A percentile compares a stretch with the other conserved stretches of the same genome.
These are phyloP conservation scores for Sebastes nivosus DNA, from an alignment of 2,797 vertebrate genomes.

Conservation along the genomic window DNA sequence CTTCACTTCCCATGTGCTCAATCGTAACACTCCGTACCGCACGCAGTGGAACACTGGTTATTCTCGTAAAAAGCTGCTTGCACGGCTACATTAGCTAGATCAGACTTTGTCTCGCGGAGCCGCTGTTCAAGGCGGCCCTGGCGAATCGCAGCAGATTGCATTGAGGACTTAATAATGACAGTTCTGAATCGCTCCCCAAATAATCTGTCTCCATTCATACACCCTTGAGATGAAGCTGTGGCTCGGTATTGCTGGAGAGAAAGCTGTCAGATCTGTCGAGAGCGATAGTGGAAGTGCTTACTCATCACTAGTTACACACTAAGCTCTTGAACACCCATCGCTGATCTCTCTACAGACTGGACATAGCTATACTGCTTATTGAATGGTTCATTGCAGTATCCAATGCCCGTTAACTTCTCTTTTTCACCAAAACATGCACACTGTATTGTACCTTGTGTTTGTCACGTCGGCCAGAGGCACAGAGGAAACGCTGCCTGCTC, in stretches of 20 bases:
- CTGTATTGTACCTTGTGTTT: neutral
- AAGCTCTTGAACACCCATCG: conserved; percentile 35
- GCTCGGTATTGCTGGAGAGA: conserved; percentile 52
- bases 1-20: neutral
- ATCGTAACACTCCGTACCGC: neutral
- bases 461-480: neutral
- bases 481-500: neutral
- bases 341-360: conserved; percentile 41
- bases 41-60: conserved; percentile 1
- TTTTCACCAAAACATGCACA: neutral
- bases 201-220: conserved; percentile 72
- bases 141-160: conserved; percentile 52
- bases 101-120: conserved; percentile 20
- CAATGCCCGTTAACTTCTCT: conserved; percentile 6
- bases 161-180: conserved; percentile 69
- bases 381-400: conserved; percentile 24
- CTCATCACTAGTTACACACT: conserved; percentile 64
- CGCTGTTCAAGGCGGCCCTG: conserved; percentile 18
- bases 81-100: neutral
- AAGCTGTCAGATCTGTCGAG: conserved; percentile 71
- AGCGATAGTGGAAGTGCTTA: conserved; percentile 69
- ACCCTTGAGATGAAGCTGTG: conserved; percentile 64
- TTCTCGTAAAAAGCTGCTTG: conserved; percentile 2
- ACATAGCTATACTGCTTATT: conserved; percentile 34
- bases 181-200: conserved; percentile 60